Evolutionary conservation across 2,888 invertebrate genomes (phyloP).

Genomic region (Priocnemis perturbator): DNA sequence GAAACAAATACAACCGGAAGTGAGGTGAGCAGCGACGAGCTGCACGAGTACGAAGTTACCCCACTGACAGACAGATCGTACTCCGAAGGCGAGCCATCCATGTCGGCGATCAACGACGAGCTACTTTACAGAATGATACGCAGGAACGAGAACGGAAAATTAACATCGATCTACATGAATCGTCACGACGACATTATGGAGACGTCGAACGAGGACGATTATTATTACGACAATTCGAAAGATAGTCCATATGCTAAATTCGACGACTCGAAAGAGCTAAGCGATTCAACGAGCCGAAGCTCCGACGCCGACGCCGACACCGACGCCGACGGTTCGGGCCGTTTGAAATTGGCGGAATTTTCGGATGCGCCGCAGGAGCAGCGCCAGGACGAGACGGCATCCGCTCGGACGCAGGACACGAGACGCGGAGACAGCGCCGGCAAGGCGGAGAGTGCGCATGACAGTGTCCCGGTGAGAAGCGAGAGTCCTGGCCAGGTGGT

Average conservation of each 20-base stretch:
- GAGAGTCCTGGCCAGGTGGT: conserved; percentile 51
- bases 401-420: conserved; percentile 61
- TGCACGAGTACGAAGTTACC: conserved; percentile 68
- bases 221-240: no score
- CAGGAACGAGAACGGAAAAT: no score
- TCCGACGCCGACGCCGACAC: no score
- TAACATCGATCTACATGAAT: no score
- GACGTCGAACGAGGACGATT: no score
- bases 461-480: conserved; percentile 56
- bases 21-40: conserved; percentile 67
- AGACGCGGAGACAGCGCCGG: conserved; percentile 53
- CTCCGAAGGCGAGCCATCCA: conserved; percentile 12
- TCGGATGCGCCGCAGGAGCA: conserved; percentile 11
- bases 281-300: no score
- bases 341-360: no score
- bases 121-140: not conserved
- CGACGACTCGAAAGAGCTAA: not conserved
- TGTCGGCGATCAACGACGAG: conserved; percentile 28
- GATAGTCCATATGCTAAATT: not conserved
- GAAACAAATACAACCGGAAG: conserved; percentile 64
- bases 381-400: conserved; percentile 54
- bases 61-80: conserved; percentile 22
- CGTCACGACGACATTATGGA: not conserved
- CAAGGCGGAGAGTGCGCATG: conserved; percentile 76
- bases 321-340: no score